These are phyloP conservation scores for Scaptomyza graminum DNA, from an alignment of 1,140 invertebrate species.

Conservation along the genomic window DNA sequence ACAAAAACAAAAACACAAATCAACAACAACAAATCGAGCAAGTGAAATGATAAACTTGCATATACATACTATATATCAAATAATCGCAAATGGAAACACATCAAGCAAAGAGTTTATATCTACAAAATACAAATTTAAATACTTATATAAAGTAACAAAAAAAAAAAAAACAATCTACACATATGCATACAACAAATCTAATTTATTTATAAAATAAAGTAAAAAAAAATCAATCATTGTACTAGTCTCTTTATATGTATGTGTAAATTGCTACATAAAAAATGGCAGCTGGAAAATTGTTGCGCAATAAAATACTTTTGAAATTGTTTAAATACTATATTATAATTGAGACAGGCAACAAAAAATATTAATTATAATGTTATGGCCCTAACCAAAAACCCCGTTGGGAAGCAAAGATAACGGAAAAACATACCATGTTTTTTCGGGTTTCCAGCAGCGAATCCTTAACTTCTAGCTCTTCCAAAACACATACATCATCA, in stretches of 20 bases:
- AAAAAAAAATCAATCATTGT: slow-evolving; percentile 62
- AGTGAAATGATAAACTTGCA: slow-evolving; percentile 10
- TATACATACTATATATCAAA: slow-evolving; percentile 55
- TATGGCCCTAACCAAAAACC: slow-evolving; percentile 10
- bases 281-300: slow-evolving; percentile 20
- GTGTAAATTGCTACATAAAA: slow-evolving; percentile 32
- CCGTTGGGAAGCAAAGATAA: slow-evolving; percentile 5
- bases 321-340: slow-evolving; percentile 45
- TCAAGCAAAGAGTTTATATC: slow-evolving; percentile 62
- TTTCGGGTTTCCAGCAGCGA: slow-evolving; percentile 27
- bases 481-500: neutral
- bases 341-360: slow-evolving; percentile 30
- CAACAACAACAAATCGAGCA: neutral
- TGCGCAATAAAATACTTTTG: slow-evolving; percentile 36
- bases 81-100: slow-evolving; percentile 72
- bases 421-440: slow-evolving; percentile 8
- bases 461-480: slow-evolving; percentile 10
- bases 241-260: slow-evolving; percentile 48
- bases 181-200: slow-evolving; percentile 58
- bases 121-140: slow-evolving; percentile 44
- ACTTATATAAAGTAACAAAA: slow-evolving; percentile 38
- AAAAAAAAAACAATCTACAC: slow-evolving; percentile 36
- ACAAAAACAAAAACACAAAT: slow-evolving; percentile 7
- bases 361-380: slow-evolving; percentile 31
- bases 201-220: slow-evolving; percentile 69